Evolutionary conservation across 35 echinoderm and acorn worm genomes (phyloP).

Genomic region (Acanthaster planci): DNA sequence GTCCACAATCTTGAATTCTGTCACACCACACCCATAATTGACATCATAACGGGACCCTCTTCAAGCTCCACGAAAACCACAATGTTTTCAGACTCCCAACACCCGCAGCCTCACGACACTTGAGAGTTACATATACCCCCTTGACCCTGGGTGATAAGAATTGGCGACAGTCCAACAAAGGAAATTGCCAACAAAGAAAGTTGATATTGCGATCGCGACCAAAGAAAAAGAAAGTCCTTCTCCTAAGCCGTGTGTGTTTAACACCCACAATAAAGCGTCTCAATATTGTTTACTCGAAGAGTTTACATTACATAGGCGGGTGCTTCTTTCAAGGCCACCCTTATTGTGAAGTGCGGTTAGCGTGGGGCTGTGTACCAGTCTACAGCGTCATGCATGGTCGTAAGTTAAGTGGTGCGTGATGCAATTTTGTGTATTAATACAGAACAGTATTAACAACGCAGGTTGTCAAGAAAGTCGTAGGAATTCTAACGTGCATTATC

Average conservation of each 20-base stretch:
- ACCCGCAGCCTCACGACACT: constrained; percentile 25
- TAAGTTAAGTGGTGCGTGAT: neutral
- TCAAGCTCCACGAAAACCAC: neutral
- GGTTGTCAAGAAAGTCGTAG: no score
- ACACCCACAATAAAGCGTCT: neutral
- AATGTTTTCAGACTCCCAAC: neutral
- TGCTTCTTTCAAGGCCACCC: neutral
- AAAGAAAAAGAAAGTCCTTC: neutral
- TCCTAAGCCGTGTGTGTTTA: neutral
- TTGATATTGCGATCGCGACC: neutral
- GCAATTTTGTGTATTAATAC: no score
- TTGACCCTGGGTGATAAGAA: constrained; percentile 8
- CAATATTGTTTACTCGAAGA: constrained; percentile 11
- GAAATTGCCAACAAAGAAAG: neutral
- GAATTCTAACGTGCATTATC: no score
- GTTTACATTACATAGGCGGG: neutral
- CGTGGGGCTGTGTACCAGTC: neutral
- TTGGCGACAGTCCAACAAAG: neutral
- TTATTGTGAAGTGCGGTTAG: neutral
- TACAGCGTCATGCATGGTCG: neutral
- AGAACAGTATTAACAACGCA: no score
- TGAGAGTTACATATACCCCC: neutral
- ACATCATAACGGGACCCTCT: no score
- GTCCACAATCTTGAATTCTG: no score
- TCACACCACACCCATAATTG: no score